Conservation (phyloP, 2,888 invertebrate genomes). For the Pheosia tremula region DNA sequence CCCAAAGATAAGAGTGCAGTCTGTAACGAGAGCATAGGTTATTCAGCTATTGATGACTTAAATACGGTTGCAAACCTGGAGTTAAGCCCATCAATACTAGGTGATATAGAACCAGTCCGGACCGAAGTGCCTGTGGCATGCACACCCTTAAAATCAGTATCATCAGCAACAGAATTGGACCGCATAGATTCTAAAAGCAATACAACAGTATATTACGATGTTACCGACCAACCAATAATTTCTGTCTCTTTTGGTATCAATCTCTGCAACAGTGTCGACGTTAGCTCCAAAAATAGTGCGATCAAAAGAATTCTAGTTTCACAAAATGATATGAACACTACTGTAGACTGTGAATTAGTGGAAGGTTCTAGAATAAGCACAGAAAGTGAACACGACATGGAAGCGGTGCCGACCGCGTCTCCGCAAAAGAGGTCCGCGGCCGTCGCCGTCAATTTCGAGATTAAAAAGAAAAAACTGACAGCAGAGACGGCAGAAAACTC, state of each 20-base stretch:
- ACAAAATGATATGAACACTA: slow-evolving; percentile 45
- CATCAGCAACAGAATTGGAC: slow-evolving; percentile 46
- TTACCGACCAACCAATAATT: slow-evolving; percentile 41
- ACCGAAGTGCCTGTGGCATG: slow-evolving; percentile 10
- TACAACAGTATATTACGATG: slow-evolving; percentile 43
- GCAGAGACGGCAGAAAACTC: slow-evolving; percentile 54
- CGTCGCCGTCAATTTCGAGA: slow-evolving; percentile 70
- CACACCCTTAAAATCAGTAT: slow-evolving; percentile 37
- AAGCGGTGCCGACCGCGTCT: slow-evolving; percentile 29
- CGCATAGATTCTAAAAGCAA: slow-evolving; percentile 34
- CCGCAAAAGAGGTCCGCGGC: slow-evolving; percentile 52
- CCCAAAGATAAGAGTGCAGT: slow-evolving; percentile 19
- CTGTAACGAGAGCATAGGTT: slow-evolving; percentile 43
- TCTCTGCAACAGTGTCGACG: slow-evolving; percentile 55
- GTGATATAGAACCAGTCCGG: slow-evolving; percentile 10
- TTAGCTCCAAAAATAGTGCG: slow-evolving; percentile 58
- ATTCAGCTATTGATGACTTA: slow-evolving; percentile 54
- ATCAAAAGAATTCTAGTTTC: slow-evolving; percentile 56
- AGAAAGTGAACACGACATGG: slow-evolving; percentile 51
- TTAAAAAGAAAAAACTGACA: slow-evolving; percentile 70
- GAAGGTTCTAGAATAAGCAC: slow-evolving; percentile 53
- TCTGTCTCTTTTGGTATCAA: slow-evolving; percentile 59
- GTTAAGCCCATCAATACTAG: slow-evolving; percentile 9
- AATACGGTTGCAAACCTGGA: slow-evolving; percentile 31
- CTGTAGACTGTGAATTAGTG: slow-evolving; percentile 60